Base-by-base conservation (phyloP, 2,888 invertebrate species). In the Prionchulus punctatus region DNA sequence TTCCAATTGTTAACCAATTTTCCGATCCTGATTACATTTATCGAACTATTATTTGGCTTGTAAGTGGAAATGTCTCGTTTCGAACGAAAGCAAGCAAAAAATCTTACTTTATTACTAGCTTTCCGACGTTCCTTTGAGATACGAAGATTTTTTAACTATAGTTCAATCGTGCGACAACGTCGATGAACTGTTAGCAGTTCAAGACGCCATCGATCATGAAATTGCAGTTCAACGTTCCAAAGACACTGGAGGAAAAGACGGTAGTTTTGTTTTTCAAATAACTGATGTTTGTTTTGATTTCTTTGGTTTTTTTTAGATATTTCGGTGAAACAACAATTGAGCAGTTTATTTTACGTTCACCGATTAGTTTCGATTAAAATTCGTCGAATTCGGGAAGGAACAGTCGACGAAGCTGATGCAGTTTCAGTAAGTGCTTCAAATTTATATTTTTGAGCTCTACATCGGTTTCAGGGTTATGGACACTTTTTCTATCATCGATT, bases 21-120 rank as follows among this genome's bases (percentile, higher is more conserved):
- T 83, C 86, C 47, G 87, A 89, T 75, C 89, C 91, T 53, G 88
- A 90, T 77, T 88, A 85, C 70, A 83, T 91, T 63, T 91, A 91
- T 75, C 84, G 87, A 73, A 80, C 82, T 60, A 83, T 89, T 68
- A 80, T 88, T 67, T 86, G 85, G 83, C 80, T 85, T 79, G 88
- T 88, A 72, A 80, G 82, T 58, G 26, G 36, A 36, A 12, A 36
- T 12, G 7, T 7, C 28, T 7, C 51, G 7, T 12, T 23, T 23
- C 25, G 12, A 7, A 4, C 18, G 4, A 21, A 21, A 12, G 26
- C 4, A n/a, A 23, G 7, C 7, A 51, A 25, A 12, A 31, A 7
- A 7, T 27, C 7, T 4, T 49, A 58, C 57, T 53, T 62, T 60
- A 62, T 62, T 58, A 77, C 79, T 62, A 89, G 87, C 86, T 86